Conservation (phyloP, 2,797 vertebrate genomes). For the Darevskia mixta region DNA sequence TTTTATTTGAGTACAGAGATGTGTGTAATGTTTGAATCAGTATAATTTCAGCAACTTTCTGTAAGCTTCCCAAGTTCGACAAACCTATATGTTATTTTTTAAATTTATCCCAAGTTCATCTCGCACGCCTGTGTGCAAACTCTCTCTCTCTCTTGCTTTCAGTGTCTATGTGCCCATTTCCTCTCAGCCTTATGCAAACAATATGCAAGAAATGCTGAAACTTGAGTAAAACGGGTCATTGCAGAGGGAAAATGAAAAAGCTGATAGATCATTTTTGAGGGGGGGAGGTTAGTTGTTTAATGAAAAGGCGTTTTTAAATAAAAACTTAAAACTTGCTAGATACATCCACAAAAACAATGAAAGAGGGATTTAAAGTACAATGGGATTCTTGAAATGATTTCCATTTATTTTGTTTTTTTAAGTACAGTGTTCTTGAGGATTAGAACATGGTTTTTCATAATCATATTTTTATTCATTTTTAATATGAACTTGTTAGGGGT, state of each 20-base stretch:
- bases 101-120: slow-evolving; percentile 80
- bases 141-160: neutral
- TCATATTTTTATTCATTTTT: slow-evolving; percentile 28
- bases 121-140: slow-evolving; percentile 28
- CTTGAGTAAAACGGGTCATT: slow-evolving; percentile 80
- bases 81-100: slow-evolving; percentile 73
- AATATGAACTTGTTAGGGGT: slow-evolving; percentile 52
- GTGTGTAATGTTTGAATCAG: slow-evolving; percentile 79
- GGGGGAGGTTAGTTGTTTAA: slow-evolving; percentile 72
- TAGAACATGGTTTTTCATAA: slow-evolving; percentile 75
- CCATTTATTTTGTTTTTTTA: slow-evolving; percentile 76
- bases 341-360: slow-evolving; percentile 72
- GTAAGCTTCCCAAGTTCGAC: slow-evolving; percentile 77
- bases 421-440: slow-evolving; percentile 77
- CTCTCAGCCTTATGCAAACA: slow-evolving; percentile 84
- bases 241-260: slow-evolving; percentile 78
- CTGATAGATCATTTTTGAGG: slow-evolving; percentile 73
- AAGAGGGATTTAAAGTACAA: slow-evolving; percentile 76
- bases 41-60: slow-evolving; percentile 80
- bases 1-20: slow-evolving; percentile 78
- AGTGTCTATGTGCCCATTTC: slow-evolving; percentile 69
- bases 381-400: slow-evolving; percentile 76
- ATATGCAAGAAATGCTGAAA: slow-evolving; percentile 81
- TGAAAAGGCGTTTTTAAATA: slow-evolving; percentile 30
- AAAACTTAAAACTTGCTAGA: slow-evolving; percentile 69